Base-by-base conservation (phyloP, 2,797 vertebrate species). In the Callimico goeldii region DNA sequence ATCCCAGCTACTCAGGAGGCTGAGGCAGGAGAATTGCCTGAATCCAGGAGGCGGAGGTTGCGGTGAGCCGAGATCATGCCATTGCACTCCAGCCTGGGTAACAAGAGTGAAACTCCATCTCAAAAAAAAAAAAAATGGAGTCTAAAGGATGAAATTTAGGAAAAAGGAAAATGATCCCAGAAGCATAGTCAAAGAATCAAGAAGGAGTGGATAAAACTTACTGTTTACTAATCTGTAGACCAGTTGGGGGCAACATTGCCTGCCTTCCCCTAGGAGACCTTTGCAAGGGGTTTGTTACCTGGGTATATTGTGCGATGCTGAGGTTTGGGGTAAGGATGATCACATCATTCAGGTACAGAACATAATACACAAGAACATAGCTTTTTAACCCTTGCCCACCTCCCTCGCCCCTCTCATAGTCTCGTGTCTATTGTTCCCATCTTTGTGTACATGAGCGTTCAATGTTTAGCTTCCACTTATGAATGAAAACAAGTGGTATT, bases 221-320 rank as follows among this genome's bases (percentile, higher is more conserved):
- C 15, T n/a, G n/a, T 24, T 86, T 67, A n/a, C n/a, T 22, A 12
- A 67, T 2, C 13, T 4, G 7, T 4, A 26, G 39, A 84, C 10
- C 2, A 30, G 7, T 2, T 2, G 4, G 12, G 28, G n/a, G 6
- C 10, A 79, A 30, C 22, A 1, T 12, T 2, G 46, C 11, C 48
- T n/a, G 30, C 20, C 72, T 61, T 48, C 36, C 55, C 11, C 2
- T 24, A 4, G n/a, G 36, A 46, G 76, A 28, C 7, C 0, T 8
- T 19, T 24, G 4, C n/a, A 19, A 6, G 8, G 12, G 28, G 7
- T 67, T 67, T n/a, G 33, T n/a, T 67, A 67, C 30, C 33, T n/a
- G 30, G 15, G 61, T 67, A n/a, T 67, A 67, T 67, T 8, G 15
- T 67, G 33, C n/a, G 33, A 67, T 67, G 61, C 30, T 19, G 15